Evolutionary conservation across 2,888 invertebrate species (phyloP).

Genomic region (Teleogryllus oceanicus): DNA sequence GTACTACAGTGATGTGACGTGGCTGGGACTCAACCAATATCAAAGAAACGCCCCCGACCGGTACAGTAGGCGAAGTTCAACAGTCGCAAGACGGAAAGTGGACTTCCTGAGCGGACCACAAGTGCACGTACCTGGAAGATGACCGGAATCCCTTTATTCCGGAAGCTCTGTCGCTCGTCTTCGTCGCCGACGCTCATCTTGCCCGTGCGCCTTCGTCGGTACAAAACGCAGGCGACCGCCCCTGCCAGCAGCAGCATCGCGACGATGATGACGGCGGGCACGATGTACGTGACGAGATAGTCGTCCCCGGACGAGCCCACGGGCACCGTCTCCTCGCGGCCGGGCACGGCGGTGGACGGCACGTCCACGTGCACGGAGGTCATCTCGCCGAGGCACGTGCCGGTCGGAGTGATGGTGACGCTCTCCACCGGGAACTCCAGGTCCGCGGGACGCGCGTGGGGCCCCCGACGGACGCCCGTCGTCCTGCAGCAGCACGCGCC

Average conservation of each 20-base stretch:
- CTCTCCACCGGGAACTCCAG: constrained; percentile 67
- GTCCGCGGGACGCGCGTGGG: constrained; percentile 61
- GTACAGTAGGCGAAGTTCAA: too few species aligned
- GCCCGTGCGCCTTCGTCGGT: constrained; percentile 73
- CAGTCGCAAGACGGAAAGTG: too few species aligned
- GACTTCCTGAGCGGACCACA: too few species aligned
- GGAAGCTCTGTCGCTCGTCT: constrained; percentile 67
- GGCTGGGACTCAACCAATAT: too few species aligned
- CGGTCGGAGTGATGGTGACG: constrained; percentile 59
- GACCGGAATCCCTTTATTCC: constrained; percentile 73
- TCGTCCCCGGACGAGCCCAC: constrained; percentile 46
- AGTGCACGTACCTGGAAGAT: constrained; percentile 66
- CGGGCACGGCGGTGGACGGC: constrained; percentile 39
- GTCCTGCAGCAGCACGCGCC: constrained; percentile 66
- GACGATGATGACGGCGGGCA: constrained; percentile 84
- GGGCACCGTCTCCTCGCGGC: constrained; percentile 45
- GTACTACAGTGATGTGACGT: too few species aligned
- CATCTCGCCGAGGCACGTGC: constrained; percentile 56
- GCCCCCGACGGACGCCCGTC: constrained; percentile 54
- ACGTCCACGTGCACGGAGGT: constrained; percentile 47
- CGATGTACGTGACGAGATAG: constrained; percentile 69
- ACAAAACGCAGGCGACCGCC: constrained; percentile 82
- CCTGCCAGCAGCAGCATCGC: constrained; percentile 84
- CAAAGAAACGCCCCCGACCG: too few species aligned
- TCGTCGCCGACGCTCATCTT: constrained; percentile 76